These are phyloP conservation scores for Galleria mellonella DNA, from an alignment of 1,140 invertebrate genomes.

Conservation along the genomic window DNA sequence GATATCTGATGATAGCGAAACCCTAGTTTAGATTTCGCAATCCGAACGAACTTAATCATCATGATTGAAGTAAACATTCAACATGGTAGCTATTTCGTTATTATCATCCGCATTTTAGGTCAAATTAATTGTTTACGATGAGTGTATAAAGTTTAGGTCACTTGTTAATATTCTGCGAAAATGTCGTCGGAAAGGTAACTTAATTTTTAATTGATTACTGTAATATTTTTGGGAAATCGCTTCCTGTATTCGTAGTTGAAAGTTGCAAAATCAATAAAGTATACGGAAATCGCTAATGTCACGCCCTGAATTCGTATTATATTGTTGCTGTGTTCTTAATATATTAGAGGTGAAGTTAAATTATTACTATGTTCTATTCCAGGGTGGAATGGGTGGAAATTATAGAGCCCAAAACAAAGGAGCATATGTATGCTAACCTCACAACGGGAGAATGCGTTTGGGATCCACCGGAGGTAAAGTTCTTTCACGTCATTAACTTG, in stretches of 20 bases:
- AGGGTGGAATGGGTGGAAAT: constrained; percentile 99
- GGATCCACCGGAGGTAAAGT: constrained; percentile 89
- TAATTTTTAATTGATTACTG: constrained; percentile 9
- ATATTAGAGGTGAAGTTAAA: constrained; percentile 27
- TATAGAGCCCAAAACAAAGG: constrained; percentile 97
- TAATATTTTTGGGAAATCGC: constrained; percentile 33
- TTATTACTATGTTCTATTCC: constrained; percentile 65
- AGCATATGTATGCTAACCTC: constrained; percentile 99
- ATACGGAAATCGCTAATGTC: constrained; percentile 71
- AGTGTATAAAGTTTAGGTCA: constrained; percentile 28
- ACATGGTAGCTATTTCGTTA: constrained; percentile 60
- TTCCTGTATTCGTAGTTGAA: constrained; percentile 53
- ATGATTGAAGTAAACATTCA: constrained; percentile 63
- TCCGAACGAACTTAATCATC: constrained; percentile 11
- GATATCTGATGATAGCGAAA: background rate
- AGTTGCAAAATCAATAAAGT: constrained; percentile 74
- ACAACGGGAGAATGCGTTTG: constrained; percentile 98
- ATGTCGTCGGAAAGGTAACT: constrained; percentile 68
- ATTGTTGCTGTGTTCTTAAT: constrained; percentile 38
- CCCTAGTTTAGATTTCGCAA: constrained; percentile 2
- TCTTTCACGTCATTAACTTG: background rate
- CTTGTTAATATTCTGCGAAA: constrained; percentile 29
- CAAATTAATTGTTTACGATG: constrained; percentile 49
- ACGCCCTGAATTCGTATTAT: constrained; percentile 57
- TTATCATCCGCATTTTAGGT: constrained; percentile 54